These are phyloP conservation scores for Varanus salvator DNA, from an alignment of 2,113 vertebrate species.

Conservation along the genomic window DNA sequence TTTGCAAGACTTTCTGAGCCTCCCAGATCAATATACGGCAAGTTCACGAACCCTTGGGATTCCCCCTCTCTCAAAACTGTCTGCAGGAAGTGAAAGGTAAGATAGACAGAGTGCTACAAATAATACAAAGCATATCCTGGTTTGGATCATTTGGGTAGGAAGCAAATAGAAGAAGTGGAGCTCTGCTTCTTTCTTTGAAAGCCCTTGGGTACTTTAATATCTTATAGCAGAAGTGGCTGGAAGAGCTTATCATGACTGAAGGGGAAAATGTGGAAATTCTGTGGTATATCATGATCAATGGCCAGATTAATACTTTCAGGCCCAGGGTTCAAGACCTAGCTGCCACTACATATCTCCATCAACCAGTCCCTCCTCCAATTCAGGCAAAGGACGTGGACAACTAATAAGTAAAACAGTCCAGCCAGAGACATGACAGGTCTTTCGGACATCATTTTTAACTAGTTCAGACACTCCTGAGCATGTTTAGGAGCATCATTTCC, in stretches of 20 bases:
- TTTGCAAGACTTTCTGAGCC: fast-evolving
- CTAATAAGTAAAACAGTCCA: neutral
- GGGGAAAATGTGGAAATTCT: neutral
- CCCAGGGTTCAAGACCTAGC: neutral
- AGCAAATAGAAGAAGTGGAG: neutral
- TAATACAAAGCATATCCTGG: neutral
- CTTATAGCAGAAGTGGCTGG: fast-evolving
- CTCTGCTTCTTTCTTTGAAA: neutral
- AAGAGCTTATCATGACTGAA: neutral
- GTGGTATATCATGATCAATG: neutral
- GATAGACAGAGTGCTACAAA: neutral
- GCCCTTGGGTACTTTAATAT: neutral
- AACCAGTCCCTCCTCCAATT: neutral
- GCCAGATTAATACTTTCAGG: neutral
- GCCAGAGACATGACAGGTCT: neutral
- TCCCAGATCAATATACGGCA: neutral
- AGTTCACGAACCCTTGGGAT: neutral
- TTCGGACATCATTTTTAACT: neutral
- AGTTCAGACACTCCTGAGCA: neutral
- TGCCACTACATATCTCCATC: too few species aligned
- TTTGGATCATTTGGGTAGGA: neutral
- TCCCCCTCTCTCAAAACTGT: fast-evolving
- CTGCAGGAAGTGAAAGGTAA: neutral
- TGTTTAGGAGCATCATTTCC: neutral
- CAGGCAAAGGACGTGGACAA: neutral